Base-by-base conservation (phyloP, 2,888 invertebrate genomes). In the Hydriomena furcata region DNA sequence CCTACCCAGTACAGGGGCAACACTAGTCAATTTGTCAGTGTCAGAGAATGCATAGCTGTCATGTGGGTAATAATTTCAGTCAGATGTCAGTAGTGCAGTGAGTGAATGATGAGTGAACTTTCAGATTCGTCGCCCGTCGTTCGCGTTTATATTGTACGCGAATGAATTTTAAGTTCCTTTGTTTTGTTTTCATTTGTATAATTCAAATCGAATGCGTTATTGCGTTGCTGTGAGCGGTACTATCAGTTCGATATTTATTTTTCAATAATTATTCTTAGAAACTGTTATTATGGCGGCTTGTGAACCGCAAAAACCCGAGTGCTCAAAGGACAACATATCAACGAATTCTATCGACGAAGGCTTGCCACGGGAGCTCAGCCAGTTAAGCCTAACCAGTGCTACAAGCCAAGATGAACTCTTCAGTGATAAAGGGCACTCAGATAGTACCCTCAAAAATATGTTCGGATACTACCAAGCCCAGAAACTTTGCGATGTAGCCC, bases 401-500 rank as follows among this genome's bases (percentile, higher is more conserved):
- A 91, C 93, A 43, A 94, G 94, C 53, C 94, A 95, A 76, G 95
- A 96, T 82, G 96, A 96, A 80, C 94, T 93, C 73, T 95, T 94
- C 82, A 92, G 93, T 65, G 93, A 94, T 75, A 92, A 93, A 66
- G 94, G 95, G 71, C 97, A 97, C 86, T 95, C 97, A 5, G 95
- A 96, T 73, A 92, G 92, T 47, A 95, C 96, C 69, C 91, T 98
- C 42, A 93, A 93, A 63, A 94, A 95, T 72, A 96, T 98, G 94
- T 95, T 94, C 76, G 92, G 93, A 42, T 97, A 96, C 87, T 93
- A 95, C 60, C 93, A 95, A 72, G 94, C 94, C 52, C 94, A 95
- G 67, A 95, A 96, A 81, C 91, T 98, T 42, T 97, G 97, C 75
- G 98, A 98, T 91, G 95, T 98, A 38, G 93, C 94, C 11, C 92